phyloP scores from a whole-genome alignment of 2,797 vertebrate genomes.

The Microctenopoma steveboyesi region DNA sequence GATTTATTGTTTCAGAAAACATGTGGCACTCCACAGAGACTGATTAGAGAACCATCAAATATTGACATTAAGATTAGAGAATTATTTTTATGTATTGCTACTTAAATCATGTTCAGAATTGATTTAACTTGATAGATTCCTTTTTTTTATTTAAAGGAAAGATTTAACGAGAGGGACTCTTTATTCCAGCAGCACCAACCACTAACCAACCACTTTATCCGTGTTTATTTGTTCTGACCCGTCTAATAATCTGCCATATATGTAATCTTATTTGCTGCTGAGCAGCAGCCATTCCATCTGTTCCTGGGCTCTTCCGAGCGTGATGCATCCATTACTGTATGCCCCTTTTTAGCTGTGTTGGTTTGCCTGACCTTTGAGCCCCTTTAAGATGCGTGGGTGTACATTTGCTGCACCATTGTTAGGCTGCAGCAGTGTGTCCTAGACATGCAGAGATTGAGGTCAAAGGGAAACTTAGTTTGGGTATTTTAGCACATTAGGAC shows the following conservation, averaged over 20 bases:
- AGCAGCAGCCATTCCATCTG: conserved; percentile 65
- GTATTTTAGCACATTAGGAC: conserved; percentile 23
- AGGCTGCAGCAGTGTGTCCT: conserved; percentile 38
- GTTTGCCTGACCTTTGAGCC: conserved; percentile 66
- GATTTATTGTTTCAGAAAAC: conserved; percentile 14
- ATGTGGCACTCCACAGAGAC: conserved; percentile 18
- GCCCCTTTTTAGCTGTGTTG: conserved; percentile 34
- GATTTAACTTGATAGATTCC: conserved; percentile 5
- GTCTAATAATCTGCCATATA: conserved; percentile 59
- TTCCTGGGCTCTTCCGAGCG: conserved; percentile 53
- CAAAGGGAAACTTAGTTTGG: conserved; percentile 55
- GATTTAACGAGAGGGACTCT: conserved; percentile 16
- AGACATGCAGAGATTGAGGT: conserved; percentile 63
- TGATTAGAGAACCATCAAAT: conserved; percentile 15
- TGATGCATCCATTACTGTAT: conserved; percentile 56
- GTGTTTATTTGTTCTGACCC: conserved; percentile 27
- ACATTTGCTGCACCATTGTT: conserved; percentile 52
- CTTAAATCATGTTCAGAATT: not conserved
- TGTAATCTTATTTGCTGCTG: conserved; percentile 68
- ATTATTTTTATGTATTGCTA: not conserved
- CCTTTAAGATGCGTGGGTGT: conserved; percentile 64
- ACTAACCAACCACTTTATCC: conserved; percentile 37
- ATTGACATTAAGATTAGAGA: conserved; percentile 15
- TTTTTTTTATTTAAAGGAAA: conserved; percentile 20
- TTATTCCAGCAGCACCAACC: conserved; percentile 7